Percentiles rank a stretch among this genome's conserved stretches.
These are phyloP conservation scores for Seriola rivoliana DNA, from an alignment of 2,113 vertebrate genomes.

Conservation along the genomic window DNA sequence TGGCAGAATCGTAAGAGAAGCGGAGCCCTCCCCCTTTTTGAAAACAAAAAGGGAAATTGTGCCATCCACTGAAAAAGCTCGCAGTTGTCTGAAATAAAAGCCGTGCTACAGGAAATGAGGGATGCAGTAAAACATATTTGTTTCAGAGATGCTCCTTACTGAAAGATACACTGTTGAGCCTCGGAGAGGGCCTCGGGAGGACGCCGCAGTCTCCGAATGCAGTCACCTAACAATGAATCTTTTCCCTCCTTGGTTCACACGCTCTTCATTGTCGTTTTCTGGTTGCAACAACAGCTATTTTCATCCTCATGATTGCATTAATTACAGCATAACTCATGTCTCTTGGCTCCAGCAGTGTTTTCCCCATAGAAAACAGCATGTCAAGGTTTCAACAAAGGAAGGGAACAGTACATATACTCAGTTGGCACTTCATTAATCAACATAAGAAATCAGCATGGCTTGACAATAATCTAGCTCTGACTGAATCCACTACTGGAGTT, in stretches of 20 bases:
- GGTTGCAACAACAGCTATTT: constrained; percentile 80
- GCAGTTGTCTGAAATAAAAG: constrained; percentile 53
- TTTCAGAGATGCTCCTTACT: constrained; percentile 38
- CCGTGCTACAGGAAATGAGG: constrained; percentile 16
- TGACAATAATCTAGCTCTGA: constrained; percentile 59
- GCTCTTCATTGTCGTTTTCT: constrained; percentile 58
- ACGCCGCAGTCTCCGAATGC: constrained; percentile 32
- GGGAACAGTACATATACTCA: constrained; percentile 69
- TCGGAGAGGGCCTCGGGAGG: constrained; percentile 40
- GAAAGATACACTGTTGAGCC: constrained; percentile 42
- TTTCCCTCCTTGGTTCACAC: constrained; percentile 43
- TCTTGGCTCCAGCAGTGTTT: constrained; percentile 69
- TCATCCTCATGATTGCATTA: constrained; percentile 82
- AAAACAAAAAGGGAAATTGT: constrained; percentile 72
- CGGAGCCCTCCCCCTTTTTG: constrained; percentile 51
- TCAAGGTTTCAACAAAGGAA: constrained; percentile 71
- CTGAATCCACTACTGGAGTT: constrained; percentile 25
- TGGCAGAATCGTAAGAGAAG: constrained; percentile 71
- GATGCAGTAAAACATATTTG: constrained; percentile 52
- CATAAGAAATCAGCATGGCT: constrained; percentile 66
- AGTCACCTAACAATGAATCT: constrained; percentile 63
- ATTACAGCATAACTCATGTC: constrained; percentile 78
- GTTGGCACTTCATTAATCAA: constrained; percentile 83
- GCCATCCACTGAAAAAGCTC: constrained; percentile 53
- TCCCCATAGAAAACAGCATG: constrained; percentile 75